phyloP scores from a whole-genome alignment of 2,113 vertebrate species.

The Hiodon tergisus region DNA sequence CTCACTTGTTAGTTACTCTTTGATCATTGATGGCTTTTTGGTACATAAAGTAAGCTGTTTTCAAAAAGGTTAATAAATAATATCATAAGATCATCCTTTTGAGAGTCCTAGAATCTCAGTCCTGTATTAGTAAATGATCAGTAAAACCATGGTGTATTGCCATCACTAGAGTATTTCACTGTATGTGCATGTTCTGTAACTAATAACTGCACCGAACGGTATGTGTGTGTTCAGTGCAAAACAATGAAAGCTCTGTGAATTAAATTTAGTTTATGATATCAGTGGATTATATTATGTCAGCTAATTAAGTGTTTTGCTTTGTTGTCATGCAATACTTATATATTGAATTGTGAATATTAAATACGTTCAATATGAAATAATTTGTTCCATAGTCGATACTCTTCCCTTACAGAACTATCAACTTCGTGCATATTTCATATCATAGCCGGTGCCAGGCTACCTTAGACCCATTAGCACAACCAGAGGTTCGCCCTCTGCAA shows the following conservation, averaged over 20 bases:
- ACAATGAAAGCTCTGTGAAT: no score
- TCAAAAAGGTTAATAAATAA: slow-evolving; percentile 4
- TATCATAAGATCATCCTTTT: background rate
- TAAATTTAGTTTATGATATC: no score
- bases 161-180: no score
- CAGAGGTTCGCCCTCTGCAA: slow-evolving; percentile 4
- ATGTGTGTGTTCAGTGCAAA: no score
- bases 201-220: no score
- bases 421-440: background rate
- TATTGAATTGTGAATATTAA: background rate
- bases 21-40: background rate
- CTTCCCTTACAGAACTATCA: background rate
- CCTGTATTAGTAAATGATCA: no score
- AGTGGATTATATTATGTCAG: no score
- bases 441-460: slow-evolving; percentile 1
- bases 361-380: background rate
- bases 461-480: slow-evolving; percentile 2
- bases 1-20: background rate
- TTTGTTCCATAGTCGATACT: no score
- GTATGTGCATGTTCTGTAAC: no score
- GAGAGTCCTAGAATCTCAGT: background rate
- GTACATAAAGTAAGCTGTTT: background rate
- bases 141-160: no score
- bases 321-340: no score
- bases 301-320: no score